Evolutionary conservation across 35 echinoderm and acorn worm species (phyloP).

Genomic region (Amphiura filiformis): DNA sequence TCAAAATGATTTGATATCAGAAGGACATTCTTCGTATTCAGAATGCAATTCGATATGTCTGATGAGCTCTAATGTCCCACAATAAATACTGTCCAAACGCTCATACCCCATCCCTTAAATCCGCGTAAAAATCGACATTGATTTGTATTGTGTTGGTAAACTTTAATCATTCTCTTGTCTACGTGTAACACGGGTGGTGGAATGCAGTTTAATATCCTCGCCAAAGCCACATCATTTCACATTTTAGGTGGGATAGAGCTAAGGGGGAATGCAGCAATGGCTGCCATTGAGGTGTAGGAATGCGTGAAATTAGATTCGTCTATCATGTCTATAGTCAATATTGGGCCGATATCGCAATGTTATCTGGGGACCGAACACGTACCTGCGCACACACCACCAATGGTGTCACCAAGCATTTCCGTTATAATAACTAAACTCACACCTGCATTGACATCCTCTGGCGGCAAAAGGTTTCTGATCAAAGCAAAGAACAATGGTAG

Average conservation of each 20-base stretch:
- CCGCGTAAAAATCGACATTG: too few relatives aligned
- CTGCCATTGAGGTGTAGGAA: background rate
- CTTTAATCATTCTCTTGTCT: too few relatives aligned
- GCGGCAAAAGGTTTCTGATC: background rate
- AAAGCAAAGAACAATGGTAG: background rate
- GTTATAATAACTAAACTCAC: background rate
- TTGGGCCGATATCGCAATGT: background rate
- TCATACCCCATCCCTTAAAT: too few relatives aligned
- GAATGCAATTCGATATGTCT: too few relatives aligned
- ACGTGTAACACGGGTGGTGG: too few relatives aligned
- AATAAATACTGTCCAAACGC: too few relatives aligned
- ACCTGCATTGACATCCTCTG: background rate
- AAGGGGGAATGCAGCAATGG: too few relatives aligned
- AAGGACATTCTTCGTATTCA: too few relatives aligned
- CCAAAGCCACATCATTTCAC: background rate
- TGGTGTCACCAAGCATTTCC: background rate
- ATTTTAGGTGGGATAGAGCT: too few relatives aligned
- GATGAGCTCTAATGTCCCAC: too few relatives aligned
- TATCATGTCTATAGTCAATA: background rate
- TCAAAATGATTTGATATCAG: too few relatives aligned
- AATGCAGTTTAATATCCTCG: background rate
- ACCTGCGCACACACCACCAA: background rate
- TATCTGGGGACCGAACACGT: background rate
- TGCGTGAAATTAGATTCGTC: background rate
- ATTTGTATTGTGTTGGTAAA: too few relatives aligned